These are phyloP conservation scores for Drosophila lacertosa DNA, from an alignment of 1,140 invertebrate genomes.

Conservation along the genomic window DNA sequence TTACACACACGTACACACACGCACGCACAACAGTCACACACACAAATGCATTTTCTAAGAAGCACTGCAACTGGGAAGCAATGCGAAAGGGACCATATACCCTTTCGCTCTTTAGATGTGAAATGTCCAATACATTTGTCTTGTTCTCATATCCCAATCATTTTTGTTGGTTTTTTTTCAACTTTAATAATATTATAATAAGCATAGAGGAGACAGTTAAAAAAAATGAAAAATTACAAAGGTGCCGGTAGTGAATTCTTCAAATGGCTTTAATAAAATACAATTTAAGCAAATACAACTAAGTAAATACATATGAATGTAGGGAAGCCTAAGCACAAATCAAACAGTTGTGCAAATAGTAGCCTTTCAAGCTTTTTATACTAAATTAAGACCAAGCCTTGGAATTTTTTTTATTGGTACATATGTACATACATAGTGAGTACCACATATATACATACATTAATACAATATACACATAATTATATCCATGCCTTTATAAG, in stretches of 20 bases:
- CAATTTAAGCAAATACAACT: constrained; percentile 49
- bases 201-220: neutral
- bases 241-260: constrained; percentile 80
- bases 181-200: neutral
- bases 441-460: neutral
- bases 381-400: constrained; percentile 42
- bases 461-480: neutral
- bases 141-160: neutral
- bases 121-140: neutral
- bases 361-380: constrained; percentile 44
- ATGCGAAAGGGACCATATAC: neutral
- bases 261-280: constrained; percentile 81
- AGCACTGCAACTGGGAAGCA: neutral
- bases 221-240: constrained; percentile 22
- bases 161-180: constrained; percentile 15
- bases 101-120: neutral
- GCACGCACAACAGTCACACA: neutral
- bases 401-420: constrained; percentile 45
- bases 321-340: constrained; percentile 27
- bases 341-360: constrained; percentile 36
- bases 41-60: neutral
- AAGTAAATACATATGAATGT: constrained; percentile 13
- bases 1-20: neutral
- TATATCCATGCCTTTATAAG: constrained; percentile 16
- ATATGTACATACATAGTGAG: constrained; percentile 11